Evolutionary conservation across 2,888 invertebrate species (phyloP), one percentile per base, ranked within the genome.

Genomic region (Embidobia sp.): DNA sequence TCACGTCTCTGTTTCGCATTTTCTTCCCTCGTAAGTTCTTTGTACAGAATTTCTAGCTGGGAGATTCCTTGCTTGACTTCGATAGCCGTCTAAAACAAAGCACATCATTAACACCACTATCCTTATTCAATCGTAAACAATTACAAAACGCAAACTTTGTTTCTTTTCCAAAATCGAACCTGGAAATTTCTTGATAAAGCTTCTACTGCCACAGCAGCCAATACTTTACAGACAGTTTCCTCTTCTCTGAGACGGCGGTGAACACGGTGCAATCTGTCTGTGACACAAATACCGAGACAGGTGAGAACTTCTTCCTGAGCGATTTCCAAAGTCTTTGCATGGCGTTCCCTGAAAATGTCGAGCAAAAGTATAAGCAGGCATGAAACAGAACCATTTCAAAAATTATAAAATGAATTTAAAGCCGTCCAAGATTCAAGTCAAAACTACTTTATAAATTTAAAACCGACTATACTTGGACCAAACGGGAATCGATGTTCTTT

Each of bases 291-390:
- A 7, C 98, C 98, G 73, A 98, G 93, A 89, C 98, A 98, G 6
- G 97, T 97, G 79, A 98, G 91, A 64, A 98, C 97, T 91, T 98
- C 98, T 90, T 98, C 97, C 90, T 98, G 98, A 82, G 98, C 98
- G 80, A 97, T 97, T 91, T 98, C 98, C 83, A 98, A 90, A n/a
- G 98, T 98, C 90, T 98, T 98, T 4, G 98, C 98, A 89, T 98
- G 98, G 64, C 98, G 92, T 89, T 98, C 98, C 76, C 97, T 87
- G 66, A 10, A 33, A 35, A 35, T 13, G 7, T 11, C 49, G 79
- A 79, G 11, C 37, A 55, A 51, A 26, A 57, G 44, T 29, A 29
- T 44, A n/a, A n/a, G n/a, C n/a, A n/a, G n/a, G n/a, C n/a, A n/a
- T n/a, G n/a, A n/a, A n/a, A n/a, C n/a, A n/a, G n/a, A n/a, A n/a